Conservation (phyloP, 2,113 vertebrate genomes). For the Cygnus buccinator region DNA sequence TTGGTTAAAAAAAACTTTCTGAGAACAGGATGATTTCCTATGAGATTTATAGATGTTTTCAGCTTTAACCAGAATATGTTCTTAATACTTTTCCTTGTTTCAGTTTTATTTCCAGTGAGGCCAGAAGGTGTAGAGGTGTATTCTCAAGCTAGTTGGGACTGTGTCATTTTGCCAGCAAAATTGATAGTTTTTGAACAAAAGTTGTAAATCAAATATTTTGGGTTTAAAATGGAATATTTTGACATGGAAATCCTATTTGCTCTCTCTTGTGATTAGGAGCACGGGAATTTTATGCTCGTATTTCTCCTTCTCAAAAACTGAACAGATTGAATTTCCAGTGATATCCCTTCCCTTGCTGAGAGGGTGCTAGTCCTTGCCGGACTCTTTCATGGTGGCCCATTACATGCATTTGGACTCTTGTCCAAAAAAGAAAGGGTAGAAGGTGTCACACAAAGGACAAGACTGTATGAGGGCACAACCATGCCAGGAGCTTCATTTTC, state of each 20-base stretch:
- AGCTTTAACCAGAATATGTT: not conserved
- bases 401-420: not conserved
- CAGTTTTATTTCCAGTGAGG: not conserved
- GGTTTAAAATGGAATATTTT: not conserved
- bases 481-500: not conserved
- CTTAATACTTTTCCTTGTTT: not conserved
- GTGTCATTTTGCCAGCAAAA: not conserved
- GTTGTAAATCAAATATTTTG: not conserved
- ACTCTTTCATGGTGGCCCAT: not conserved
- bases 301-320: not conserved
- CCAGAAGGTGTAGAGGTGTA: not conserved
- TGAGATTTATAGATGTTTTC: slow-evolving; percentile 26
- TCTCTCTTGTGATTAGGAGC: not conserved
- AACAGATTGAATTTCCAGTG: not conserved
- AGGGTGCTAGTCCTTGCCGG: not conserved
- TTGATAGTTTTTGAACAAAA: not conserved
- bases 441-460: not conserved
- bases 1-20: not conserved
- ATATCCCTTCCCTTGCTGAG: not conserved
- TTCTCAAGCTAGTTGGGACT: not conserved
- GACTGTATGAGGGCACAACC: not conserved
- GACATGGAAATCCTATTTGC: not conserved
- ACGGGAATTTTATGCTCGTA: not conserved
- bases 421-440: not conserved
- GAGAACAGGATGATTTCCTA: slow-evolving; percentile 26